Evolutionary conservation across 2,888 invertebrate species (phyloP).

Genomic region (Pilophorus perplexus): DNA sequence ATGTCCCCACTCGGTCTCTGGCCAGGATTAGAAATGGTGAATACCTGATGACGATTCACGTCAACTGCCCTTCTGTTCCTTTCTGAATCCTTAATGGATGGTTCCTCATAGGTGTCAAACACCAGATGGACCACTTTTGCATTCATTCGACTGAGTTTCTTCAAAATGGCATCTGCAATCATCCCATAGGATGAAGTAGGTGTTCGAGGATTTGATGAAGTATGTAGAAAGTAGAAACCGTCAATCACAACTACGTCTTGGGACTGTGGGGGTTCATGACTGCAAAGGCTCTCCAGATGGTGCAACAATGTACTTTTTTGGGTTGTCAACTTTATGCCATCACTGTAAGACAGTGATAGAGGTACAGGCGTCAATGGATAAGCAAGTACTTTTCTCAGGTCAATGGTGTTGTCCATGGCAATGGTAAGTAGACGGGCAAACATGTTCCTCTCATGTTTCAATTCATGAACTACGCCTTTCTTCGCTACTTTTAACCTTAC

Average conservation of each 20-base stretch:
- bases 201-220: constrained; percentile 49
- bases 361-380: not conserved
- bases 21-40: constrained; percentile 48
- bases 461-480: too few relatives aligned
- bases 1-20: constrained; percentile 49
- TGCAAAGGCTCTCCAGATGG: not conserved
- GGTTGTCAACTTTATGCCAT: not conserved
- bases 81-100: constrained; percentile 52
- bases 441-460: not conserved
- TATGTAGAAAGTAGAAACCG: constrained; percentile 51
- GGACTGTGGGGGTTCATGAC: constrained; percentile 40
- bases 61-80: constrained; percentile 47
- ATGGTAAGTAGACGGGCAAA: not conserved
- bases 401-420: not conserved
- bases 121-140: constrained; percentile 46
- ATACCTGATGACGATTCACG: too few relatives aligned
- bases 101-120: constrained; percentile 50
- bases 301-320: constrained; percentile 6
- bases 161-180: constrained; percentile 50
- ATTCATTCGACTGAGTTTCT: constrained; percentile 44
- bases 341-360: too few relatives aligned
- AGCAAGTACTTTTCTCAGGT: not conserved
- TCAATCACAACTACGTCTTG: constrained; percentile 50
- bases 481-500: too few relatives aligned
- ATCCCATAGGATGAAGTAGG: constrained; percentile 50